Evolutionary conservation across 2,113 vertebrate species (phyloP).

Genomic region (Thomomys bottae): DNA sequence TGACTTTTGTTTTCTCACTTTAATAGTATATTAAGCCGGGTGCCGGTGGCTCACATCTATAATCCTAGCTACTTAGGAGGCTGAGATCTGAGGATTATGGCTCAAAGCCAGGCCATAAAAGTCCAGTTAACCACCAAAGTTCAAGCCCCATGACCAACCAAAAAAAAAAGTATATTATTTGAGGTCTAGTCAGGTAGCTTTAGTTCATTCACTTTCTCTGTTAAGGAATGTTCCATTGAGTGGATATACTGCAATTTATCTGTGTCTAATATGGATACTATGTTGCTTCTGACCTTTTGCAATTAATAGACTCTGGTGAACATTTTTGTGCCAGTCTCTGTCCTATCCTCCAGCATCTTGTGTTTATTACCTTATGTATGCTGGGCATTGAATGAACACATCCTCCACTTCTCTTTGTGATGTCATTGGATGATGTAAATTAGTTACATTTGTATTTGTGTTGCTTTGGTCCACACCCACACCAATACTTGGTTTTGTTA

Average conservation of each 20-base stretch:
- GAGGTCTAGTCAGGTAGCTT: not conserved
- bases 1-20: not conserved
- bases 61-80: too few relatives aligned
- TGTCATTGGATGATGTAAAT: not conserved
- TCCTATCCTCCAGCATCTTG: not conserved
- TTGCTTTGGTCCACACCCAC: not conserved
- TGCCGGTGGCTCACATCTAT: too few relatives aligned
- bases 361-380: not conserved
- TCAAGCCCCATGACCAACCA: too few relatives aligned
- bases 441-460: not conserved
- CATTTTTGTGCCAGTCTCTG: not conserved
- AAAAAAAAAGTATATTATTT: not conserved
- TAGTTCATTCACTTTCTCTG: slow-evolving; percentile 26
- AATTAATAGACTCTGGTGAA: not conserved
- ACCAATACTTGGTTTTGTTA: not conserved
- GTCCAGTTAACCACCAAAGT: too few relatives aligned
- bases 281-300: not conserved
- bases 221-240: not conserved
- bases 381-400: not conserved
- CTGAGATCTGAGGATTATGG: too few relatives aligned
- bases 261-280: not conserved
- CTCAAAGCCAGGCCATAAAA: too few relatives aligned
- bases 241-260: not conserved
- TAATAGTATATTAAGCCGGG: not conserved
- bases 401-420: not conserved